These are phyloP conservation scores for Eudemis profundana DNA, from an alignment of 2,888 invertebrate species.

Conservation along the genomic window DNA sequence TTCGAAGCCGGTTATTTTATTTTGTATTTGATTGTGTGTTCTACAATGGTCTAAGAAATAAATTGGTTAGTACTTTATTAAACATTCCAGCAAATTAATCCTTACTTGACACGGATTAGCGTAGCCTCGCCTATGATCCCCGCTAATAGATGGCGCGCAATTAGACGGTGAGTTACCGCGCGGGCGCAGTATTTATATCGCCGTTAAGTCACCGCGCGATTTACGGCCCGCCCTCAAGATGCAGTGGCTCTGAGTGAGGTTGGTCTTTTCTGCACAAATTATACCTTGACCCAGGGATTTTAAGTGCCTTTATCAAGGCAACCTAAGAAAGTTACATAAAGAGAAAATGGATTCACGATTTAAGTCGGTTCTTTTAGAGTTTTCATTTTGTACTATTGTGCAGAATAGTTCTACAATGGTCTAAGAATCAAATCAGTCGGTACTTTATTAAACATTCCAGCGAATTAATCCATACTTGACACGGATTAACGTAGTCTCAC, in stretches of 20 bases:
- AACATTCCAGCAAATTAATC: conserved; percentile 3
- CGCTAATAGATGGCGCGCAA: conserved; percentile 71
- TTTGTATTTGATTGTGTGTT: no score
- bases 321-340: no score
- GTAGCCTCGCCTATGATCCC: conserved; percentile 44
- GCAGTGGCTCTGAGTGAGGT: conserved; percentile 8
- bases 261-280: no score
- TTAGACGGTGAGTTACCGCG: conserved; percentile 65
- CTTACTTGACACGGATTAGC: not conserved
- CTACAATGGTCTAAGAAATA: no score
- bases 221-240: conserved; percentile 51
- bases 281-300: no score
- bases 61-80: not conserved
- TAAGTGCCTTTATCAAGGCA: no score
- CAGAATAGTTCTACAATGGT: no score
- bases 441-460: not conserved
- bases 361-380: no score
- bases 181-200: conserved; percentile 62
- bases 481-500: not conserved
- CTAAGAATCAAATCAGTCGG: no score
- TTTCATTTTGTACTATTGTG: no score
- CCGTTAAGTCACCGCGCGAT: conserved; percentile 69
- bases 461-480: conserved; percentile 6
- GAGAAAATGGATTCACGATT: no score
- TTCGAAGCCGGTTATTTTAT: no score